Conservation (phyloP, 2,113 vertebrate genomes). For the Rhegmatorhina hoffmannsi region DNA sequence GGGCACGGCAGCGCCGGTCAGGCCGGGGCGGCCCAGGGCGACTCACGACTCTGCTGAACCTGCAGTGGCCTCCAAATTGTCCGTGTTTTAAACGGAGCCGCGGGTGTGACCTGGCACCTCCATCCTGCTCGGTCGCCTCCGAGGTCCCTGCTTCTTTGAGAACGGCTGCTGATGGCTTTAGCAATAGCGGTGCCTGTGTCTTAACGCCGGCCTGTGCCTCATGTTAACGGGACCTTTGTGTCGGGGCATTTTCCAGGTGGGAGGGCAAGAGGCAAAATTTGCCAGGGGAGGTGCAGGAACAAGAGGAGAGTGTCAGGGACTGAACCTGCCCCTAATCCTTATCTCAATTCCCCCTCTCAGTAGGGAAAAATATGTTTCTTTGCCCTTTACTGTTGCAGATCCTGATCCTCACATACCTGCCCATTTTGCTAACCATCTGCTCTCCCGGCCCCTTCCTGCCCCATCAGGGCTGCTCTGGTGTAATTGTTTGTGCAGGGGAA, state of each 20-base stretch:
- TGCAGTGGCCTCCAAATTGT: rapidly evolving
- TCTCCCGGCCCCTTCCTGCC: not conserved
- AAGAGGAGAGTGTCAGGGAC: not conserved
- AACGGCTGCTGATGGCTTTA: not conserved
- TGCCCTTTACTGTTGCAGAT: not conserved
- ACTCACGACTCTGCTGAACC: rapidly evolving
- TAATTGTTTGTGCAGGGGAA: not conserved
- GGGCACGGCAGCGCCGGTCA: rapidly evolving
- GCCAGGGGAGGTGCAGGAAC: not conserved
- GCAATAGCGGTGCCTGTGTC: not conserved
- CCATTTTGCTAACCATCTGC: rapidly evolving
- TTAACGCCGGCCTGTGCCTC: not conserved
- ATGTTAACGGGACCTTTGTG: not conserved
- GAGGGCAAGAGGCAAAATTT: not conserved
- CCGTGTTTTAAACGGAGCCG: rapidly evolving
- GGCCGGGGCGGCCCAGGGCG: rapidly evolving
- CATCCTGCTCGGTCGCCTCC: not conserved
- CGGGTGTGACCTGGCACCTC: not conserved
- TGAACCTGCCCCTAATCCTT: not conserved
- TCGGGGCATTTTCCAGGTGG: not conserved
- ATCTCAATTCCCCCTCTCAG: rapidly evolving
- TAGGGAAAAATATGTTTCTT: not conserved
- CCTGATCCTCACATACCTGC: not conserved
- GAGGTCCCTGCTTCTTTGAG: rapidly evolving
- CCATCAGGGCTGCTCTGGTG: not conserved